Evolutionary conservation across 2,888 invertebrate species (phyloP).

Genomic region (Megaustenia siamemsis): DNA sequence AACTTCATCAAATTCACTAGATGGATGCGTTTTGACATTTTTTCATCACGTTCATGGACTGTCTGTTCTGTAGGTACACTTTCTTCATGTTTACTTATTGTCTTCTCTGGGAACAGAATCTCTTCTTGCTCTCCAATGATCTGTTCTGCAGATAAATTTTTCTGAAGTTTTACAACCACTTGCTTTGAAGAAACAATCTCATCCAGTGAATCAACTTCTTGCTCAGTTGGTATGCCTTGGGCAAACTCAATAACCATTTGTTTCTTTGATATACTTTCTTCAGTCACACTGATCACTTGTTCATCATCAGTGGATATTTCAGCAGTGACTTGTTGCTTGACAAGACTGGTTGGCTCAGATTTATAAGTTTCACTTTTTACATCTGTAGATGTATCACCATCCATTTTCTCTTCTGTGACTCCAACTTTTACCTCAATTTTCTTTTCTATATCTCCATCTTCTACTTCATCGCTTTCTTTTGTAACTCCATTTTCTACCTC

Average conservation of each 20-base stretch:
- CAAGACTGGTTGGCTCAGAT: too few species aligned
- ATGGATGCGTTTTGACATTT: neutral
- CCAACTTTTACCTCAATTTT: neutral
- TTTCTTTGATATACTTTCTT: neutral
- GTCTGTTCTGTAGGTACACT: neutral
- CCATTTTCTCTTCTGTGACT: neutral
- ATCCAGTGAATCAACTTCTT: neutral
- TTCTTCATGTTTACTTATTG: neutral
- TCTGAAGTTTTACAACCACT: neutral
- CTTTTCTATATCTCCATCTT: neutral
- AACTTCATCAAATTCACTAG: neutral
- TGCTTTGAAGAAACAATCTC: neutral
- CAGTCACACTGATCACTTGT: neutral
- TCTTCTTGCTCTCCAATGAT: neutral
- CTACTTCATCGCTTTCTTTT: neutral
- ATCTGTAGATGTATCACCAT: neutral
- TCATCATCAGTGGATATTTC: too few species aligned
- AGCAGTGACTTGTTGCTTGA: too few species aligned
- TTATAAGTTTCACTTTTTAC: neutral
- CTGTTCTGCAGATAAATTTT: neutral
- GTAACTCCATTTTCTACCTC: too few species aligned
- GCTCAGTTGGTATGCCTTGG: neutral
- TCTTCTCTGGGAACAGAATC: neutral
- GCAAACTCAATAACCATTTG: neutral
- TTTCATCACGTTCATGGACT: neutral